Base-by-base conservation (phyloP, 1,140 invertebrate genomes). In the Drosophila nigromelanica region DNA sequence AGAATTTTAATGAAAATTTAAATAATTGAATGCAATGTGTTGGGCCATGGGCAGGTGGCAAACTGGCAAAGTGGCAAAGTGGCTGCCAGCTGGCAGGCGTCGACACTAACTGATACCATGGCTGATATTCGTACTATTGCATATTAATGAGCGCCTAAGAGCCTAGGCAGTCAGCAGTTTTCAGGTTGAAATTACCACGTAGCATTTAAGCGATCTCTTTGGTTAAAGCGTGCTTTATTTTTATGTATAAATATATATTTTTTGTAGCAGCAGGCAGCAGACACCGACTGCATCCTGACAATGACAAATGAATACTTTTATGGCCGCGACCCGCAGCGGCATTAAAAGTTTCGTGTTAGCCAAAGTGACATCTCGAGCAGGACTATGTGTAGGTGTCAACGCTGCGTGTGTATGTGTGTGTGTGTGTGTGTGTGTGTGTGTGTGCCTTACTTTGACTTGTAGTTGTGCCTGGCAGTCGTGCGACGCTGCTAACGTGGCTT, bases 251-350 rank as follows among this genome's bases (percentile, higher is more conserved):
- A 18, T 54, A 3, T 58, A 45, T n/a, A 0, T 33, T 15, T 15
- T 48, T 30, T 47, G 24, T 14, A 10, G 42, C 18, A 43, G 39
- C 37, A 52, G 39, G 48, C 39, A 37, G 47, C 54, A 73, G 54
- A 67, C 63, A 24, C 63, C 52, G 48, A 35, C 70, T 60, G 64
- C 62, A 67, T 72, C 54, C 86, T 87, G 82, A 87, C 83, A 87
- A 81, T 87, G 82, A 87, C 83, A 87, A 87, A 87, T 87, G 83
- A 89, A 82, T 89, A 81, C 82, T 87, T 89, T 87, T 89, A 87
- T 89, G 78, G 78, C 66, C 78, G 82, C 82, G 83, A 82, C 75
- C 74, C 74, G 62, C 51, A 76, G 75, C 60, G 67, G 72, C 78
- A 86, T 78, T 87, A 87, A 86, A 86, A 87, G 74, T 82, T 86